Percentiles rank a stretch among this genome's conserved stretches.
Conservation (phyloP, 2,888 invertebrate genomes). For the Stegophylla sp. region DNA sequence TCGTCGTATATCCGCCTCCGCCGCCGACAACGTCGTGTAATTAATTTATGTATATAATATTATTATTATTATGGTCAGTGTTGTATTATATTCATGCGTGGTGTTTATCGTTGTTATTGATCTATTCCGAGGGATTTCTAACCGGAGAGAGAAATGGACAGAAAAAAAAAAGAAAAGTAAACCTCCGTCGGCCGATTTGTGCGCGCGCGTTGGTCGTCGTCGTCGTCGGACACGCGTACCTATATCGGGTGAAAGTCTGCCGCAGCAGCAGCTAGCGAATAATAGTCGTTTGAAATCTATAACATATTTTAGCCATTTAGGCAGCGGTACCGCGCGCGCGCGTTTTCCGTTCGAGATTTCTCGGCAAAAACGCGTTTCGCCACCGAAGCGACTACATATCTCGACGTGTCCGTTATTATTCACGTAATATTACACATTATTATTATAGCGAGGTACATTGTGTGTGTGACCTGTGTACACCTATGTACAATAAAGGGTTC, state of each 20-base stretch:
- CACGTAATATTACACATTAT: no score
- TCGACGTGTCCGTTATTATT: neutral
- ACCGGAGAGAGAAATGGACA: neutral
- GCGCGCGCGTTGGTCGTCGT: neutral
- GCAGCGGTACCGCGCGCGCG: neutral
- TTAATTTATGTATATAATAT: neutral
- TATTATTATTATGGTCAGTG: no score
- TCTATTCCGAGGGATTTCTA: constrained; percentile 9
- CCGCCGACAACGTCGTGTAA: neutral
- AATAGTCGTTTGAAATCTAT: constrained; percentile 47
- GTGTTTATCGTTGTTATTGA: neutral
- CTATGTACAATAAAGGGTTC: no score
- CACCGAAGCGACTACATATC: neutral
- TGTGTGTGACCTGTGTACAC: no score
- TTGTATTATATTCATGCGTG: neutral
- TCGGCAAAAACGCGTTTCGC: constrained; percentile 34
- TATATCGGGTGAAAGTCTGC: constrained; percentile 12
- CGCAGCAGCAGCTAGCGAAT: neutral
- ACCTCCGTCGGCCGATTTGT: constrained; percentile 5
- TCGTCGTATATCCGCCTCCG: neutral
- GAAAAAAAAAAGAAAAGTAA: neutral
- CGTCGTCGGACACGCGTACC: neutral
- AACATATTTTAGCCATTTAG: constrained; percentile 38
- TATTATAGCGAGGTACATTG: no score
- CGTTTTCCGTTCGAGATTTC: constrained; percentile 18